Conservation (phyloP, 2,113 vertebrate genomes). For the Lanius collurio region DNA sequence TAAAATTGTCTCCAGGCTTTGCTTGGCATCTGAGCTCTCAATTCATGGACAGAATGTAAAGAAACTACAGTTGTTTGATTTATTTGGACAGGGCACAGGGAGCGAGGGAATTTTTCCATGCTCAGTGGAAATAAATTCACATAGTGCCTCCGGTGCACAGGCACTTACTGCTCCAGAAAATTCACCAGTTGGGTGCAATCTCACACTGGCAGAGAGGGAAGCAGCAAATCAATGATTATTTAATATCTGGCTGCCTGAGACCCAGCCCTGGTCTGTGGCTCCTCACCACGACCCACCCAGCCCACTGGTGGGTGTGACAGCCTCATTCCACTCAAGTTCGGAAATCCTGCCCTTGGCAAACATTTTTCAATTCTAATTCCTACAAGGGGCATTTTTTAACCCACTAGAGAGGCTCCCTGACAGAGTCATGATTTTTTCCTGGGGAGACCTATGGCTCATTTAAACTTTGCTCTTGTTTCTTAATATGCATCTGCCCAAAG, state of each 20-base stretch:
- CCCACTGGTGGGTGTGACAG: not conserved
- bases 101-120: constrained; percentile 35
- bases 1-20: constrained; percentile 62
- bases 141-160: not conserved
- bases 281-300: not conserved
- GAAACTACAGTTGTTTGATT: constrained; percentile 41
- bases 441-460: not conserved
- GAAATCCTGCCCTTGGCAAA: not conserved
- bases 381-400: not conserved
- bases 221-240: not conserved
- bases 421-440: not conserved
- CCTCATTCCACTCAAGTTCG: fast-evolving
- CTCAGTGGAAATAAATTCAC: constrained; percentile 38
- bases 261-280: not conserved
- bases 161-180: not conserved
- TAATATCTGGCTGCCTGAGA: not conserved
- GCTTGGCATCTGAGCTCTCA: constrained; percentile 47
- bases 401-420: not conserved
- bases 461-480: not conserved
- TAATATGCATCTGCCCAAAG: not conserved
- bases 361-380: not conserved
- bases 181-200: not conserved
- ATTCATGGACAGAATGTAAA: constrained; percentile 18
- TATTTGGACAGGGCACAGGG: not conserved
- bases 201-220: not conserved